A percentile compares a stretch with the other conserved stretches of the same genome.
phyloP scores from a whole-genome alignment of 53 echinoderm and acorn worm species.

The Patiria pectinifera region DNA sequence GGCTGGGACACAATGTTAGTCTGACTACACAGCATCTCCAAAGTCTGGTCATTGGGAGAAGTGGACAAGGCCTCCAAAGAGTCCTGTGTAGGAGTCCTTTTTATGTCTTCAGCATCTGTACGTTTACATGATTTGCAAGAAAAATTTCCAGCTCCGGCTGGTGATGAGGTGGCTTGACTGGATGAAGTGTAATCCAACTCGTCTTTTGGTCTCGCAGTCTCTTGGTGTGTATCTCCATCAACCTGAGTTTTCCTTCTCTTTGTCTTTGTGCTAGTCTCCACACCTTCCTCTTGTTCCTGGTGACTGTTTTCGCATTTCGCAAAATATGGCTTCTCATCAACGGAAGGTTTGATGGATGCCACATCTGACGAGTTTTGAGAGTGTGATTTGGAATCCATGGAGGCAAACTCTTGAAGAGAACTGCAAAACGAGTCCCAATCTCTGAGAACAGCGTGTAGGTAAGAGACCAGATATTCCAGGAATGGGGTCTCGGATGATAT shows the following conservation, averaged over 20 bases:
- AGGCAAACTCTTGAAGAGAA: background rate
- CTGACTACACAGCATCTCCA: background rate
- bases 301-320: background rate
- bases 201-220: background rate
- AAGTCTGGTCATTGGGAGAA: background rate
- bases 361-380: background rate
- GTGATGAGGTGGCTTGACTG: background rate
- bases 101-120: background rate
- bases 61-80: background rate
- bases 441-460: conserved; percentile 63
- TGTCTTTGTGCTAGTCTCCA: background rate
- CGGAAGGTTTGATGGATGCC: background rate
- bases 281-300: background rate
- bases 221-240: background rate
- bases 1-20: background rate
- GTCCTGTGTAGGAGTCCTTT: background rate
- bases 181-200: background rate
- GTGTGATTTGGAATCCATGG: background rate
- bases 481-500: conserved; percentile 91
- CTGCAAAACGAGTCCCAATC: conserved; percentile 71
- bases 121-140: background rate
- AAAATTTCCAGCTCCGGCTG: background rate
- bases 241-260: conserved; percentile 24
- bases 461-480: conserved; percentile 79
- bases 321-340: background rate